Evolutionary conservation across 2,797 vertebrate genomes (phyloP).

Genomic region (Rachycentron canadum): DNA sequence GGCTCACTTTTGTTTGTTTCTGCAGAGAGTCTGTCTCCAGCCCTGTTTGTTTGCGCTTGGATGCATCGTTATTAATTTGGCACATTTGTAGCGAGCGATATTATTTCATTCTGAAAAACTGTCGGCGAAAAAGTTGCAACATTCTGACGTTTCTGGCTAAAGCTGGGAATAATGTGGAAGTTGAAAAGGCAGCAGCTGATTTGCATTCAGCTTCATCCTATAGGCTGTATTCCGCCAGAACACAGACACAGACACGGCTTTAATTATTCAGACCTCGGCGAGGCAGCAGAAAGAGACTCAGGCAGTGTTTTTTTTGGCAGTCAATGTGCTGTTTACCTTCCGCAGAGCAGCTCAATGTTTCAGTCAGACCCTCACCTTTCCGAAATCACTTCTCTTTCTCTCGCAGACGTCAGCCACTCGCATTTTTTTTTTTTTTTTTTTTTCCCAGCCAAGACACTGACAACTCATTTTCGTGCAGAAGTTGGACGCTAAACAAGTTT

Average conservation of each 20-base stretch:
- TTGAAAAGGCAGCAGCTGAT: slow-evolving; percentile 64
- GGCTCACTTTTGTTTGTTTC: slow-evolving; percentile 10
- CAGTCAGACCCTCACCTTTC: slow-evolving; percentile 53
- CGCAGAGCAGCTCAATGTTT: slow-evolving; percentile 38
- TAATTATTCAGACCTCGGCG: slow-evolving; percentile 82
- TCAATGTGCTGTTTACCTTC: slow-evolving; percentile 70
- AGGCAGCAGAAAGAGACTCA: slow-evolving; percentile 75
- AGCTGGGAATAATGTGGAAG: slow-evolving; percentile 62
- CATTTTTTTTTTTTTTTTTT: slow-evolving; percentile 67
- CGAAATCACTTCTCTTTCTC: slow-evolving; percentile 40
- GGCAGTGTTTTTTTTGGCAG: slow-evolving; percentile 56
- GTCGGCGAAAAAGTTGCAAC: slow-evolving; percentile 48
- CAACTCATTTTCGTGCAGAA: slow-evolving; percentile 24
- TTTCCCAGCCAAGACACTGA: slow-evolving; percentile 39
- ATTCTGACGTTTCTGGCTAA: slow-evolving; percentile 58
- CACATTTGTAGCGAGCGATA: slow-evolving; percentile 41
- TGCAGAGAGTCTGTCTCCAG: not conserved
- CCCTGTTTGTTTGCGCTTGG: slow-evolving; percentile 27
- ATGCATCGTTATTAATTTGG: slow-evolving; percentile 45
- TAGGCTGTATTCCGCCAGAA: slow-evolving; percentile 60
- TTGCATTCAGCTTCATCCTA: slow-evolving; percentile 67
- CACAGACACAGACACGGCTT: slow-evolving; percentile 70
- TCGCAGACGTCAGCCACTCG: slow-evolving; percentile 15
- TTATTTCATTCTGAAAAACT: slow-evolving; percentile 39
- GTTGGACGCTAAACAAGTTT: slow-evolving; percentile 44